Evolutionary conservation across 1,140 invertebrate genomes (phyloP), one percentile per base, ranked within the genome.

Genomic region (Drosophila rufa): DNA sequence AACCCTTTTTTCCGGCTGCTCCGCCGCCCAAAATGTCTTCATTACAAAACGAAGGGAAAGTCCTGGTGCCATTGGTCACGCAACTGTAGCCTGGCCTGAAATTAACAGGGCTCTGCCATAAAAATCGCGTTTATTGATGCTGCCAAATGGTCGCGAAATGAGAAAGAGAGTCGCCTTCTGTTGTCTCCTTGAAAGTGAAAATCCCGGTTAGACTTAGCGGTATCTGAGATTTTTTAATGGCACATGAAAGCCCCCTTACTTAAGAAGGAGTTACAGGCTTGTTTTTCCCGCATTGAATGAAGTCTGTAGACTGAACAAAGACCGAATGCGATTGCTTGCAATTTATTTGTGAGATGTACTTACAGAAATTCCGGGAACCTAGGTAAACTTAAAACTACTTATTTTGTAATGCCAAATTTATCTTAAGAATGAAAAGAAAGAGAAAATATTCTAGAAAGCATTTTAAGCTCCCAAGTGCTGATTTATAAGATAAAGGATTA

Each of bases 71-170:
- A 74, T 90, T 90, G 82, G 85, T 90, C 85, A 90, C 86, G 85
- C 85, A 90, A 89, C 85, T 90, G 85, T 84, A 53, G 80, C 60
- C 76, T 67, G 82, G 43, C 62, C 56, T 48, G 57, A 87, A 89
- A 89, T 89, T 85, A 89, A 89, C 84, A 78, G 51, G 75, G 17
- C 62, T 71, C 75, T 43, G 70, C 83, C 75, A 91, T 90, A 90
- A 90, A 90, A 90, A 85, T 90, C 62, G 85, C 85, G 85, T 90
- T 90, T 90, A 90, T 90, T 90, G 85, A 82, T 82, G 84, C 81
- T 79, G 70, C 80, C 85, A 87, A 87, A 70, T 86, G 84, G 64
- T 73, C 53, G 74, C 40, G 74, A 82, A 82, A 75, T 64, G 64
- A 73, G 76, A n/a, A n/a, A 82, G 81, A 82, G 79, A 38, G 33